Evolutionary conservation across 2,797 vertebrate genomes (phyloP).

Genomic region (Heterohyrax brucei): DNA sequence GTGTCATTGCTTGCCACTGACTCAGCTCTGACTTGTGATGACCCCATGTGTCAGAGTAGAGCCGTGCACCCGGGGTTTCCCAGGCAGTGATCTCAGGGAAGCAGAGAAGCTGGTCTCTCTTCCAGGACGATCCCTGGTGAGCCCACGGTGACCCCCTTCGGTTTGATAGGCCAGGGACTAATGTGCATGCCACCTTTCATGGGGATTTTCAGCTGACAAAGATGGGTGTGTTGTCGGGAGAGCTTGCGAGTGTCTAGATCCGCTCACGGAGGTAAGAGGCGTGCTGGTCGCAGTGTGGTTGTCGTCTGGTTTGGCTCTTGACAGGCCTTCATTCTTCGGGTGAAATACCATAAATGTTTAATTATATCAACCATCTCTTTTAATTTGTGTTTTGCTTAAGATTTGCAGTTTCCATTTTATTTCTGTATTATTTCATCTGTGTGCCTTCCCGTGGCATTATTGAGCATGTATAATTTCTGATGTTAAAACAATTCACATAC

Average conservation of each 20-base stretch:
- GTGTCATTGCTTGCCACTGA: too few species aligned
- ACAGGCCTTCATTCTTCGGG: constrained; percentile 35
- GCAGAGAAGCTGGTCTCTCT: neutral
- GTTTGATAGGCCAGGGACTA: neutral
- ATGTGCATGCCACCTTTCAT: neutral
- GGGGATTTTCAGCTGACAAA: accelerated
- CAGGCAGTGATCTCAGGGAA: neutral
- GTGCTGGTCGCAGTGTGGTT: neutral
- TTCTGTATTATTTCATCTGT: constrained; percentile 69
- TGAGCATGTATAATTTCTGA: constrained; percentile 74
- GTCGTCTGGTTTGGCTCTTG: neutral
- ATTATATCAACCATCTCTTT: constrained; percentile 71
- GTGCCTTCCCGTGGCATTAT: constrained; percentile 45
- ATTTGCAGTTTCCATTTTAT: constrained; percentile 61
- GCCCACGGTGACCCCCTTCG: neutral
- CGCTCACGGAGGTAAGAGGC: neutral
- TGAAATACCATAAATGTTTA: constrained; percentile 54
- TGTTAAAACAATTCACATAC: constrained; percentile 75
- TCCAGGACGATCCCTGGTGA: neutral
- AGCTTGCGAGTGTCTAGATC: accelerated
- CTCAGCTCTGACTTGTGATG: too few species aligned
- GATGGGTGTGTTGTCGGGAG: neutral
- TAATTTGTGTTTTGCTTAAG: constrained; percentile 80
- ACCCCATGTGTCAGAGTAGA: too few species aligned
- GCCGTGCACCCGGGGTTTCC: too few species aligned